Evolutionary conservation across 2,888 invertebrate genomes (phyloP).

Genomic region (Sesia apiformis): DNA sequence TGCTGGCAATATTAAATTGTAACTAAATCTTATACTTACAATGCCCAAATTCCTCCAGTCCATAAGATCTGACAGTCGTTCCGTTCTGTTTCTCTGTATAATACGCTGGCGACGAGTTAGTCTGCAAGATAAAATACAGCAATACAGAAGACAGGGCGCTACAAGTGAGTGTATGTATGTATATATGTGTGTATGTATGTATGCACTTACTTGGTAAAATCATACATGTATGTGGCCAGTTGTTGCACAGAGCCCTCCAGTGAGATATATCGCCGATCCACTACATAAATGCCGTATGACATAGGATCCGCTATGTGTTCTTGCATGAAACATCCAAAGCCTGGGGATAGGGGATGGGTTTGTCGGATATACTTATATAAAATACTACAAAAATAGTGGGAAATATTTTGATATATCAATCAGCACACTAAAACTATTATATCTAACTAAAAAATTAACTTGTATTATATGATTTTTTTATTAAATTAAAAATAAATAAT

Average conservation of each 20-base stretch:
- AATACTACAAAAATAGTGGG: too few relatives aligned
- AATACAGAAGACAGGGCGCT: too few relatives aligned
- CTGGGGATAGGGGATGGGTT: slow-evolving; percentile 38
- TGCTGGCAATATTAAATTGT: too few relatives aligned
- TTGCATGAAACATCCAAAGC: slow-evolving; percentile 99
- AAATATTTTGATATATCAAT: too few relatives aligned
- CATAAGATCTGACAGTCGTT: slow-evolving; percentile 94
- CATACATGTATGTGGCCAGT: slow-evolving; percentile 92
- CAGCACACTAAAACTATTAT: too few relatives aligned
- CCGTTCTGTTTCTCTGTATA: slow-evolving; percentile 98
- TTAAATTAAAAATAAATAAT: too few relatives aligned
- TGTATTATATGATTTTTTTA: too few relatives aligned
- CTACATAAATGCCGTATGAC: slow-evolving; percentile 99
- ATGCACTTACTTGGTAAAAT: slow-evolving; percentile 80
- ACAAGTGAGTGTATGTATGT: too few relatives aligned
- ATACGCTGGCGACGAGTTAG: slow-evolving; percentile 95
- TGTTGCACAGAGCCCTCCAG: slow-evolving; percentile 94
- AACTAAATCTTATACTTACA: slow-evolving; percentile 80
- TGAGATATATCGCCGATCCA: slow-evolving; percentile 93
- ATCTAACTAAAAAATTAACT: too few relatives aligned
- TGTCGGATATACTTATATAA: too few relatives aligned
- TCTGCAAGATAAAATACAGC: slow-evolving; percentile 38
- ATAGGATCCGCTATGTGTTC: slow-evolving; percentile 98
- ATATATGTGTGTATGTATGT: too few relatives aligned
- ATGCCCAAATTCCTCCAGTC: slow-evolving; percentile 99